A percentile compares a stretch with the other conserved stretches of the same genome.
phyloP scores from a whole-genome alignment of 1,140 invertebrate genomes.

The Oryzaephilus surinamensis region DNA sequence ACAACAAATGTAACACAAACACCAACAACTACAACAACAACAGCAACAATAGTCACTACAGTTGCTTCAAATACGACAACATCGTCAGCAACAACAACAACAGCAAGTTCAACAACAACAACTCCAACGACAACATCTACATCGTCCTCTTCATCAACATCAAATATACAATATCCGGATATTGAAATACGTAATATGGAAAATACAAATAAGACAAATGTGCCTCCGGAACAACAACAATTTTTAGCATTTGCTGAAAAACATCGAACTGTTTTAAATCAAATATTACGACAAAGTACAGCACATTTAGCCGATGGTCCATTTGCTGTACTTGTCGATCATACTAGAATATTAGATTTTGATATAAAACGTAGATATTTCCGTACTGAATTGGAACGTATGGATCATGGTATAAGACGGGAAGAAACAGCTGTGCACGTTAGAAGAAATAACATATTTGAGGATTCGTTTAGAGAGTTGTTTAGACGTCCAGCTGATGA shows the following conservation, averaged over 20 bases:
- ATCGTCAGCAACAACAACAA: constrained; percentile 5
- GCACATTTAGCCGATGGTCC: constrained; percentile 79
- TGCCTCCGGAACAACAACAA: constrained; percentile 53
- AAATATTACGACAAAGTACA: constrained; percentile 81
- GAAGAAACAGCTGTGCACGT: constrained; percentile 88
- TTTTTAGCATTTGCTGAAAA: constrained; percentile 82
- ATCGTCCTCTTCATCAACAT: constrained; percentile 23
- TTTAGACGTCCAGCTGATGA: constrained; percentile 76
- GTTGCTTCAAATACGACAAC: constrained; percentile 5
- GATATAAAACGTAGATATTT: constrained; percentile 89
- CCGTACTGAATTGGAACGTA: constrained; percentile 71
- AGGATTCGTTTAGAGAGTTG: constrained; percentile 84
- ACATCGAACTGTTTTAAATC: constrained; percentile 83
- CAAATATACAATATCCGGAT: constrained; percentile 13
- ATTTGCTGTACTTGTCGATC: constrained; percentile 82
- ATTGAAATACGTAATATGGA: constrained; percentile 1
- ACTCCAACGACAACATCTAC: constrained; percentile 20
- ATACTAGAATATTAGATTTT: constrained; percentile 83
- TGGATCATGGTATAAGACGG: constrained; percentile 69
- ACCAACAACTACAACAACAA: constrained; percentile 3
- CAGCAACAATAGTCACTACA: neutral
- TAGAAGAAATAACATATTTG: constrained; percentile 76
- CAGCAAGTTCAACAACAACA: constrained; percentile 12
- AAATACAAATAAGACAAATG: constrained; percentile 25
- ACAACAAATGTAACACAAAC: constrained; percentile 6